These are phyloP conservation scores for Lapara coniferarum DNA, from an alignment of 2,888 invertebrate genomes.

Conservation along the genomic window DNA sequence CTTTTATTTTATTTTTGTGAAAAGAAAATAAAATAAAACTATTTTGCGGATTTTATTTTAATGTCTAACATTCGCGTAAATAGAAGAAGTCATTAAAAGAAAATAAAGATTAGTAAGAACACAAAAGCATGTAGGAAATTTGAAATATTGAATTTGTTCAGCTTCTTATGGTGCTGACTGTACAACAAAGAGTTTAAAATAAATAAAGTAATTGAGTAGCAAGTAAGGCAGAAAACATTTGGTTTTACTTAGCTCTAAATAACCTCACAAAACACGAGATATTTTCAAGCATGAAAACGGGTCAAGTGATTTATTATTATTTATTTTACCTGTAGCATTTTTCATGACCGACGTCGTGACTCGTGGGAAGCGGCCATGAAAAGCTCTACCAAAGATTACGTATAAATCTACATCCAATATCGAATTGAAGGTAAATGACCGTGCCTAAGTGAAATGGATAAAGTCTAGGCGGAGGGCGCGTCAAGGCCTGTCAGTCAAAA, in stretches of 20 bases:
- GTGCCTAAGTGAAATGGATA: conserved; percentile 3
- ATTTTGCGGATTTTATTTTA: no score
- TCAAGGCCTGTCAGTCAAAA: neutral
- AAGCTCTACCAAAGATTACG: conserved; percentile 3
- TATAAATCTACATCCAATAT: neutral
- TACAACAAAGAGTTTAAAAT: no score
- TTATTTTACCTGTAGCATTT: neutral
- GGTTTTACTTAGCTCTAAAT: neutral
- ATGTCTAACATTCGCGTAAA: no score
- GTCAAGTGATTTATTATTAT: conserved; percentile 1
- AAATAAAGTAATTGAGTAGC: no score
- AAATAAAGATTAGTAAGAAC: no score
- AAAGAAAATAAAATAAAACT: no score
- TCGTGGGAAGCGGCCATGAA: neutral
- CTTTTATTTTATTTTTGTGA: no score
- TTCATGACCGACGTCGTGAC: neutral
- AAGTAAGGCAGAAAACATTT: no score
- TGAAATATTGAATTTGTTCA: no score
- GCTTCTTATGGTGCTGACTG: no score
- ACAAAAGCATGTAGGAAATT: no score
- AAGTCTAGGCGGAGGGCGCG: neutral
- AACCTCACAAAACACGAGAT: neutral
- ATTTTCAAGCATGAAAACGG: neutral
- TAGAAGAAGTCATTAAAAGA: no score
- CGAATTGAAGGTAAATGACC: conserved; percentile 1